Percentiles rank a stretch among this genome's conserved stretches.
These are phyloP conservation scores for Orestias chungarensis DNA, from an alignment of 2,797 vertebrate genomes.

Conservation along the genomic window DNA sequence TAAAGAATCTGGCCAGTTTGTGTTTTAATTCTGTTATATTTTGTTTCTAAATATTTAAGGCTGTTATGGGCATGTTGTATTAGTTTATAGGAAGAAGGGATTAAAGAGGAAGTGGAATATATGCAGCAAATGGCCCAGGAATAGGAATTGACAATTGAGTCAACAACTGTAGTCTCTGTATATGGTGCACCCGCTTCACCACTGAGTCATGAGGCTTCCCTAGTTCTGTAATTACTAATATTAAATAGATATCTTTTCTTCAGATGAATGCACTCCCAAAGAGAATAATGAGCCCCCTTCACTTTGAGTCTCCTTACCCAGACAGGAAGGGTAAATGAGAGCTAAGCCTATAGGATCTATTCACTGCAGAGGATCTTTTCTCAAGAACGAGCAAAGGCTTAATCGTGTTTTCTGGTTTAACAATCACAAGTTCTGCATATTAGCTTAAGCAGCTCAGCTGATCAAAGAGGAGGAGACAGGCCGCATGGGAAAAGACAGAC, in stretches of 20 bases:
- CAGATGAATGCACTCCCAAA: constrained; percentile 25
- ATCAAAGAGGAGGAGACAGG: constrained; percentile 38
- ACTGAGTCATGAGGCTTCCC: no score
- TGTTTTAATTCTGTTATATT: constrained; percentile 14
- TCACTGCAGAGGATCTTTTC: constrained; percentile 54
- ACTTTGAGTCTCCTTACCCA: constrained; percentile 56
- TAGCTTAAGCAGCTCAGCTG: constrained; percentile 67
- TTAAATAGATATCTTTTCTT: constrained; percentile 28
- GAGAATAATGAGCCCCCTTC: constrained; percentile 45
- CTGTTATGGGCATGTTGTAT: no score
- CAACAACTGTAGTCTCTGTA: no score
- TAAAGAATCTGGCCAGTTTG: not conserved
- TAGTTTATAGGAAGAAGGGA: no score
- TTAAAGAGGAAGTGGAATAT: no score
- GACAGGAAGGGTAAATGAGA: constrained; percentile 45
- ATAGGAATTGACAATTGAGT: no score
- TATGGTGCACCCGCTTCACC: no score
- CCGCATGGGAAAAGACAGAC: constrained; percentile 19
- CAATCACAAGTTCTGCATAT: constrained; percentile 75
- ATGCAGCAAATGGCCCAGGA: no score
- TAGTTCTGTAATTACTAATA: constrained; percentile 37
- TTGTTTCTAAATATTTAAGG: no score
- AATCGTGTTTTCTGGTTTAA: constrained; percentile 76
- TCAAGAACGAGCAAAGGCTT: constrained; percentile 52
- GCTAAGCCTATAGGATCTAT: constrained; percentile 47